Percentiles rank a stretch among this genome's conserved stretches.
Conservation (phyloP, 2,797 vertebrate genomes). For the Sebastes diaconus region DNA sequence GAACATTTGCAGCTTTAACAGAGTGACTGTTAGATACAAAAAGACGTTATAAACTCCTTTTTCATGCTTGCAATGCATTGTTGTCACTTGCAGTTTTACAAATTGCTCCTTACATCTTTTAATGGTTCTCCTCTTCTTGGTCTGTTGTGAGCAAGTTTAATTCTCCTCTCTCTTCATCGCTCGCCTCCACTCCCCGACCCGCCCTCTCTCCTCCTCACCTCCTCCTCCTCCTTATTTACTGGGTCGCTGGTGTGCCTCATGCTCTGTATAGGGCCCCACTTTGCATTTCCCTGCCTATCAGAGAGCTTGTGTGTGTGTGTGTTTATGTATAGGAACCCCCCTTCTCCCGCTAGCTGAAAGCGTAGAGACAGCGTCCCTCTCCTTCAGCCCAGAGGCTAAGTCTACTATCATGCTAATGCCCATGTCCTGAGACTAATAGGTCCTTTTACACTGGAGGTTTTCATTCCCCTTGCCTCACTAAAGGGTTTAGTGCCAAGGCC, state of each 20-base stretch:
- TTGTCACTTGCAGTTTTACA: conserved; percentile 68
- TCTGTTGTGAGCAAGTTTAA: conserved; percentile 68
- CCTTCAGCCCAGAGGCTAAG: conserved; percentile 84
- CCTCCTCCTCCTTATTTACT: conserved; percentile 76
- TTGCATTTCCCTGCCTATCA: conserved; percentile 84
- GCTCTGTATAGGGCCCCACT: conserved; percentile 78
- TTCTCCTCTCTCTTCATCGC: conserved; percentile 62
- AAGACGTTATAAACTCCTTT: conserved; percentile 34
- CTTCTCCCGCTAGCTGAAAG: conserved; percentile 74
- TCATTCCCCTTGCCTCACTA: conserved; percentile 84
- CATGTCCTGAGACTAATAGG: conserved; percentile 87
- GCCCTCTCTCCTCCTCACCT: conserved; percentile 62
- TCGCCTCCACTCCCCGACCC: conserved; percentile 56
- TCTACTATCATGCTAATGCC: conserved; percentile 88
- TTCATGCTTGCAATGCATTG: conserved; percentile 46
- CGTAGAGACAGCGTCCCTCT: conserved; percentile 82
- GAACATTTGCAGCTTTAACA: conserved; percentile 16
- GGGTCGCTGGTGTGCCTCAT: conserved; percentile 74
- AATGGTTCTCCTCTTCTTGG: conserved; percentile 64
- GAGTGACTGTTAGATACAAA: neutral
- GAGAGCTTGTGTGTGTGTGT: conserved; percentile 70
- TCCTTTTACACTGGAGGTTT: conserved; percentile 85
- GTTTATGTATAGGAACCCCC: conserved; percentile 74
- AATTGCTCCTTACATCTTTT: conserved; percentile 70
- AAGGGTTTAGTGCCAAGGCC: conserved; percentile 82